Evolutionary conservation across 1,140 invertebrate genomes (phyloP), one percentile per base, ranked within the genome.

Genomic region (Archegozetes longisetosus): DNA sequence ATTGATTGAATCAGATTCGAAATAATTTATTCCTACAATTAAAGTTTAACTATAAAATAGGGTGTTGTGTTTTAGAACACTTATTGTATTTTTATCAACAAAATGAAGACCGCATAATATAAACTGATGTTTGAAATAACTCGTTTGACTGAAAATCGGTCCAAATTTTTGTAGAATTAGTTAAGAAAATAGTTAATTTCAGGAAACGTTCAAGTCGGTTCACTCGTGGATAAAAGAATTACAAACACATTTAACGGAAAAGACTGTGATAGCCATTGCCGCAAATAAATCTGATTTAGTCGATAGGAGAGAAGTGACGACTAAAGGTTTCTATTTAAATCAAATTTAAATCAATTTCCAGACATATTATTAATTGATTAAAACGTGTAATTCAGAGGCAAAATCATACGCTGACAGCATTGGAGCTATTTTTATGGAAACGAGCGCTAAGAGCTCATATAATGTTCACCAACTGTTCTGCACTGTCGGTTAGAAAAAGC

Each of bases 241-340:
- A 32, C 67, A 68, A 28, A 65, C 67, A 24, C 70, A 73, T 64
- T 69, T 70, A 24, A 64, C 70, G 9, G 61, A 64, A 4, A 65
- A 69, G 53, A 70, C 73, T 40, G 69, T 75, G 4, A 56, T 75
- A 55, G 73, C 73, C 6, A 71, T 75, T 20, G 73, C 73, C 32
- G 74, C 73, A 22, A 75, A 75, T 61, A 75, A 75, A 59, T 68
- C 67, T 66, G 74, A 75, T 64, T 63, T 74, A 28, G 67, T 63
- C 9, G 64, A 65, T 29, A 32, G 58, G 17, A 17, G 64, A 24
- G 65, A 61, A 54, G 66, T 68, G 3, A 22, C 55, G n/a, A 25
- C n/a, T 22, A 55, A 62, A 58, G 64, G 66, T 63, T 59, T 53
- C 14, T 54, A 17, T n/a, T n/a, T n/a, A n/a, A n/a, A n/a, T n/a